phyloP scores from a whole-genome alignment of 1,140 invertebrate species.

The Belonocnema kinseyi region DNA sequence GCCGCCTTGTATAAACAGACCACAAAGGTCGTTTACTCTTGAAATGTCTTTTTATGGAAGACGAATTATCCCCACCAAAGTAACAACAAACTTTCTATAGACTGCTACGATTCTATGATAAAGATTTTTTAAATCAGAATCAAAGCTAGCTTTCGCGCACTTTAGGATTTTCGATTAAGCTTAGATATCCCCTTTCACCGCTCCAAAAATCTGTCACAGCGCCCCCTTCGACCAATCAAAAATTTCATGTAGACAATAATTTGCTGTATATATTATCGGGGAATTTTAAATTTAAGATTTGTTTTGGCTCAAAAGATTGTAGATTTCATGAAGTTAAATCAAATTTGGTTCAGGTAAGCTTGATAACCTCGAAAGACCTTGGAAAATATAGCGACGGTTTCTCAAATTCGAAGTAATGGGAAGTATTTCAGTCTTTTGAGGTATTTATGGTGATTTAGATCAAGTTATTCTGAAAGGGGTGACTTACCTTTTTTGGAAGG shows the following conservation, averaged over 20 bases:
- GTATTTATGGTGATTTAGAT: no score
- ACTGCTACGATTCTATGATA: neutral
- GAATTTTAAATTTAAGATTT: no score
- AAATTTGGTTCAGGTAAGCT: no score
- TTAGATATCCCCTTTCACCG: constrained; percentile 65
- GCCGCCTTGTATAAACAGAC: constrained; percentile 57
- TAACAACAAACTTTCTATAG: neutral
- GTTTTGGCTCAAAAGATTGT: no score
- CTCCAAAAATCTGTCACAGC: constrained; percentile 59
- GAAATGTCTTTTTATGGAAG: constrained; percentile 25
- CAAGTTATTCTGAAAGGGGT: no score
- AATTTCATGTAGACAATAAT: neutral
- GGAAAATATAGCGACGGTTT: no score
- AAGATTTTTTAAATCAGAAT: constrained; percentile 1
- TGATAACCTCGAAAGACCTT: no score
- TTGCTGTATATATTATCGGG: no score
- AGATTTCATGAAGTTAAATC: no score
- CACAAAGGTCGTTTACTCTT: constrained; percentile 49
- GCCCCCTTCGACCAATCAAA: constrained; percentile 55
- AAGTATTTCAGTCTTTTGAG: no score
- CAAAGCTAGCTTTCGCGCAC: constrained; percentile 61
- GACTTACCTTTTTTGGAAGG: neutral
- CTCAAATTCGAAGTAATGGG: no score
- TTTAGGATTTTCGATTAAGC: constrained; percentile 66
- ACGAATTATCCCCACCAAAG: neutral